These are phyloP conservation scores for Aramus guarauna DNA, from an alignment of 2,113 vertebrate genomes.

Conservation along the genomic window DNA sequence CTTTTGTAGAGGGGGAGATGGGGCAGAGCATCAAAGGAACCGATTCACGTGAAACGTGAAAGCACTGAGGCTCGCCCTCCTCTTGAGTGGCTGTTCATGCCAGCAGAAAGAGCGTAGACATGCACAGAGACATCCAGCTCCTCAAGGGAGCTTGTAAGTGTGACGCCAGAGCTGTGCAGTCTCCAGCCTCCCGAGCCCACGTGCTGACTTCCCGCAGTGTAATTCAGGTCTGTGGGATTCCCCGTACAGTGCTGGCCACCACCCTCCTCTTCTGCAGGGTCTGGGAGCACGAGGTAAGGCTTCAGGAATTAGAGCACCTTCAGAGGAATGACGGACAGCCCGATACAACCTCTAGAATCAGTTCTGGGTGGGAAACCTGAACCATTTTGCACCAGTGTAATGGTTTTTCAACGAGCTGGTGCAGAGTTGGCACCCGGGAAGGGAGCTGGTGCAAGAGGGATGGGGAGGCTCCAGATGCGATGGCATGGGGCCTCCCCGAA, in stretches of 20 bases:
- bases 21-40: not conserved
- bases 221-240: not conserved
- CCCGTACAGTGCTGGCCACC: fast-evolving
- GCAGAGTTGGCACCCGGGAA: fast-evolving
- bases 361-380: not conserved
- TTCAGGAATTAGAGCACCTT: not conserved
- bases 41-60: not conserved
- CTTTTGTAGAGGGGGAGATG: not conserved
- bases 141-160: not conserved
- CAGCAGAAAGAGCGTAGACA: fast-evolving
- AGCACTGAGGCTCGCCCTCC: fast-evolving
- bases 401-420: not conserved
- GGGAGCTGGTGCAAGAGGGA: not conserved
- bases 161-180: not conserved
- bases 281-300: fast-evolving
- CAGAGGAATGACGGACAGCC: not conserved
- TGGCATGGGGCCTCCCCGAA: fast-evolving
- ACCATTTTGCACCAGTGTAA: fast-evolving
- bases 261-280: not conserved
- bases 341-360: not conserved
- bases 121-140: not conserved
- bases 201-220: fast-evolving
- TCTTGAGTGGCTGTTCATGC: not conserved
- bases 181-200: not conserved
- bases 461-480: fast-evolving